Evolutionary conservation across 2,113 vertebrate species (phyloP).

Genomic region (Phalacrocorax brasilianus): DNA sequence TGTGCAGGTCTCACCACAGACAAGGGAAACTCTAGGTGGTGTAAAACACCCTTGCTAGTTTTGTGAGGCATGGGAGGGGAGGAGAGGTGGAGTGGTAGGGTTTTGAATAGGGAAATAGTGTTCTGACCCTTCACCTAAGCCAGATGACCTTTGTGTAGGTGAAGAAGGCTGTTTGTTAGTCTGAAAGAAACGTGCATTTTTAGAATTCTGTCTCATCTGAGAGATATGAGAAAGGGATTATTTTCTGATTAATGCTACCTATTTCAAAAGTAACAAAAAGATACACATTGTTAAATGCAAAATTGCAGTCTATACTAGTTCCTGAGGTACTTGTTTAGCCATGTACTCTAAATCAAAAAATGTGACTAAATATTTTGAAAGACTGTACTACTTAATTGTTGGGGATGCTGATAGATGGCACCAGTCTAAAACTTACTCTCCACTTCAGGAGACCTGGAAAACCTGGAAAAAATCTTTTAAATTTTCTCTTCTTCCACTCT

Average conservation of each 20-base stretch:
- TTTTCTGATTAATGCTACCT: neutral
- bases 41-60: neutral
- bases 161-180: neutral
- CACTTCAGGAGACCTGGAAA: neutral
- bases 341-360: neutral
- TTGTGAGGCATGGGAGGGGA: neutral
- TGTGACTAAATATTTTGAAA: neutral
- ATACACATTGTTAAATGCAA: neutral
- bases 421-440: neutral
- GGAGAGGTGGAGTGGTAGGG: neutral
- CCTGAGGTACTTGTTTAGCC: neutral
- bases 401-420: neutral
- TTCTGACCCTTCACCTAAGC: neutral
- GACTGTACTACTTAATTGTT: neutral
- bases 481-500: neutral
- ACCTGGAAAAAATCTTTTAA: neutral
- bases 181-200: neutral
- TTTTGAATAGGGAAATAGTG: neutral
- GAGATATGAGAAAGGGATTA: neutral
- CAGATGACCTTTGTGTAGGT: neutral
- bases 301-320: neutral
- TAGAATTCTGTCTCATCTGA: neutral
- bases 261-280: neutral
- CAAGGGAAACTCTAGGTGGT: neutral
- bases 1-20: neutral